A percentile compares a stretch with the other conserved stretches of the same genome.
phyloP scores from a whole-genome alignment of 2,797 vertebrate species.

The Avahi laniger region DNA sequence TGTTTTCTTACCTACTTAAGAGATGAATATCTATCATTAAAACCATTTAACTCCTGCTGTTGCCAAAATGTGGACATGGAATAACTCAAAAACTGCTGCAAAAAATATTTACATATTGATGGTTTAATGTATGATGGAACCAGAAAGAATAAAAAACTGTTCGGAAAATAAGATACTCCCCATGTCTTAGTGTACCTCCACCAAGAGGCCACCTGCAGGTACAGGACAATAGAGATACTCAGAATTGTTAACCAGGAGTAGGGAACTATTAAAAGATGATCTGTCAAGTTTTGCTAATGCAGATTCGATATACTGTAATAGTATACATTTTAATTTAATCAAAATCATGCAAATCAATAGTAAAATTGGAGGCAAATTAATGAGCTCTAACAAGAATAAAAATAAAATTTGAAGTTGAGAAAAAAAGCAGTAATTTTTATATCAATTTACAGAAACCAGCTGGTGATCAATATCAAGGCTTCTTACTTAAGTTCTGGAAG shows the following conservation, averaged over 20 bases:
- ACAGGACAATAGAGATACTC: not conserved
- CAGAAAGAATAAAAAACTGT: not conserved
- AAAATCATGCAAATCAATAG: not conserved
- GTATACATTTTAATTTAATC: not conserved
- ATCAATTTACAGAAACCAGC: not conserved
- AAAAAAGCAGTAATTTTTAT: not conserved
- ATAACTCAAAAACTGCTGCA: conserved; percentile 20
- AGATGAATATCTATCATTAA: conserved; percentile 56
- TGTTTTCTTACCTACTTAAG: conserved; percentile 29
- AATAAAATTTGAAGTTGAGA: not conserved
- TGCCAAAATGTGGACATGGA: conserved; percentile 55
- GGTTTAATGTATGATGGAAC: not conserved
- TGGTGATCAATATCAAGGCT: not conserved
- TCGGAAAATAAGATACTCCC: not conserved
- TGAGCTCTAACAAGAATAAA: not conserved
- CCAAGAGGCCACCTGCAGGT: not conserved
- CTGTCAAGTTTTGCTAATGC: not conserved
- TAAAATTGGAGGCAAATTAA: not conserved
- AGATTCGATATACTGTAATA: not conserved
- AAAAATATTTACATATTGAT: not conserved
- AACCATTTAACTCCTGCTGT: conserved; percentile 54
- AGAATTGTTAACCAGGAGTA: not conserved
- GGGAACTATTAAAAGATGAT: not conserved
- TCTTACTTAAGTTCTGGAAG: not conserved
- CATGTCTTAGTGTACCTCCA: not conserved